Base-by-base conservation (phyloP, 2,113 vertebrate genomes). In the Ploceus nigricollis region DNA sequence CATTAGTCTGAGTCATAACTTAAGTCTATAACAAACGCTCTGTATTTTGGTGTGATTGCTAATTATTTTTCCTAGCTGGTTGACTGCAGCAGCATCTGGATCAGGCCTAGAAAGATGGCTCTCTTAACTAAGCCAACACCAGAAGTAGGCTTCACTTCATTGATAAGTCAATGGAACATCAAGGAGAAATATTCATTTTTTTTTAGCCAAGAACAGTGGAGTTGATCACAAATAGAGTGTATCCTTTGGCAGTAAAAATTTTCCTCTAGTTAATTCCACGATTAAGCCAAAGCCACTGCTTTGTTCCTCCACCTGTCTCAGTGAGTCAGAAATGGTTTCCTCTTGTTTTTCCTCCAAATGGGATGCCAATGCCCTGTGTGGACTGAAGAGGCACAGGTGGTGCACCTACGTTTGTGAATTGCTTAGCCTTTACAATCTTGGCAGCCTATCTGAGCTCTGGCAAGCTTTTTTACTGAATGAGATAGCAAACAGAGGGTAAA, bases 241-340 rank as follows among this genome's bases (percentile, higher is more conserved):
- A 24, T 88, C 39, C 30, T 83, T 82, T 96, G 81, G 75, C 78
- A 96, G 69, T 25, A 86, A 75, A 91, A 79, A 11, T 51, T 82
- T 91, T 94, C 90, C 88, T 82, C 86, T 90, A 80, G 80, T 76
- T 61, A 45, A 57, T 82, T 82, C 47, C 40, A 35, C 33, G 47
- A 79, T 94, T 93, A 80, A 80, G 64, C 44, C 82, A 92, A 94
- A 75, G 48, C 44, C 87, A 33, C 64, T 80, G 71, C 69, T 95
- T 94, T 95, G 85, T 95, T 91, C 39, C 65, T 85, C 75, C 95
- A 97, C 87, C 94, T 97, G 95, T 82, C 78, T 68, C 69, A 81
- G 9, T 96, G 94, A 97, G 64, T 96, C 94, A 97, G 53, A 78
- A 68, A n/a, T 58, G 45, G 21, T 93, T 90, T 92, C 35, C 58